Evolutionary conservation across 2,797 vertebrate genomes (phyloP), one percentile per base, ranked within the genome.

Genomic region (Selene dorsalis): DNA sequence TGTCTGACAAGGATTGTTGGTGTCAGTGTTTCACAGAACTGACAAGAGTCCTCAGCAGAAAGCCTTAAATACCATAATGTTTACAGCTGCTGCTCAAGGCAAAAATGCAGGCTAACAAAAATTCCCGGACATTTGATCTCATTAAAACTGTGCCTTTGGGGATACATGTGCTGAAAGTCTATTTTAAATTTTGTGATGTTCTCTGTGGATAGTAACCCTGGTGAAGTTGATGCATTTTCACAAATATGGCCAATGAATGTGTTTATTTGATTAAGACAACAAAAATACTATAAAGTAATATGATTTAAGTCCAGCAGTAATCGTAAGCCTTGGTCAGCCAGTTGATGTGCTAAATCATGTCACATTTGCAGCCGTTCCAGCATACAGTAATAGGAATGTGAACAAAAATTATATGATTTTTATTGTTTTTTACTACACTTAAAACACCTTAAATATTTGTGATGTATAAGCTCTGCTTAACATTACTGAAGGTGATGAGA

Each of bases 21-120:
- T 92, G 90, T 90, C 84, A 88, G 76, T 84, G 83, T 91, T 91
- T 93, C 87, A 90, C 88, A 89, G 91, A 94, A 93, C 90, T 93
- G 89, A 82, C 90, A 66, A 66, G 79, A 91, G 88, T 85, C 80
- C 74, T 88, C 82, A 78, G 80, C 81, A 89, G 76, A 26, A 71
- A 77, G 75, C 84, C 72, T 65, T 28, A 71, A 69, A 61, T 55
- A 70, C 39, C 18, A 55, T 70, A 57, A 74, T 47, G 30, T 57
- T 55, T 63, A 13, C 14, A 65, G 50, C 22, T 17, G 3, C 24
- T 61, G 39, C 45, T 66, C 35, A 38, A 61, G 9, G n/a, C 14
- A 60, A 67, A 26, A 18, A 12, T 38, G 3, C 24, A 32, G 47
- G 58, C 73, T 0, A 16, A 64, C 20, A 48, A 28, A 60, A 41